Evolutionary conservation across 1,140 invertebrate genomes (phyloP).

Genomic region (Bombus confusus): DNA sequence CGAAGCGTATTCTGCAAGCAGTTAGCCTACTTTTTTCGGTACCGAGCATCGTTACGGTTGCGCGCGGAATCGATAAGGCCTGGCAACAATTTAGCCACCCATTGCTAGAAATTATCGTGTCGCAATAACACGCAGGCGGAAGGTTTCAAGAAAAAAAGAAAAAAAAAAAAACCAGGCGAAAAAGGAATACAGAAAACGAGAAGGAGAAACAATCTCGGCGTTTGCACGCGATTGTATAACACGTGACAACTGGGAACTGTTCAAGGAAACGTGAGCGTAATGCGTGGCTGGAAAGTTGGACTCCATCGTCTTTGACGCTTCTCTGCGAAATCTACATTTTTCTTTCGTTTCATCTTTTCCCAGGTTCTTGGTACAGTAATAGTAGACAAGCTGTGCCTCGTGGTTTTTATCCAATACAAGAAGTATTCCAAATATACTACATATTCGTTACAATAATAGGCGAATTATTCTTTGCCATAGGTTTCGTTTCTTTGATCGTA

Average conservation of each 20-base stretch:
- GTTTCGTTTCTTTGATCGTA: too few species aligned
- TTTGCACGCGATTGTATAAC: constrained; percentile 8
- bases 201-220: background rate
- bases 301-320: too few species aligned
- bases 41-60: constrained; percentile 1
- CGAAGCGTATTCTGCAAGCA: constrained; percentile 14
- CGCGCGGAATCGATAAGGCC: constrained; percentile 26
- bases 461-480: too few species aligned
- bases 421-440: too few species aligned
- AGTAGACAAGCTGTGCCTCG: too few species aligned
- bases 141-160: background rate
- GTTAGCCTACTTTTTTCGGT: constrained; percentile 42
- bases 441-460: too few species aligned
- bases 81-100: constrained; percentile 19
- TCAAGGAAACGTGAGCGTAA: background rate
- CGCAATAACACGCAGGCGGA: background rate
- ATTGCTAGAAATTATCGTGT: constrained; percentile 32
- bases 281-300: too few species aligned
- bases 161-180: background rate
- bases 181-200: background rate
- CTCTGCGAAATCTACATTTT: background rate
- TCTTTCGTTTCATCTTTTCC: background rate
- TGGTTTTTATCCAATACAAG: too few species aligned
- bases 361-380: too few species aligned
- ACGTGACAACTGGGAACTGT: background rate